Conservation (phyloP, 1,140 invertebrate genomes). For the Mesaphorura yosii region DNA sequence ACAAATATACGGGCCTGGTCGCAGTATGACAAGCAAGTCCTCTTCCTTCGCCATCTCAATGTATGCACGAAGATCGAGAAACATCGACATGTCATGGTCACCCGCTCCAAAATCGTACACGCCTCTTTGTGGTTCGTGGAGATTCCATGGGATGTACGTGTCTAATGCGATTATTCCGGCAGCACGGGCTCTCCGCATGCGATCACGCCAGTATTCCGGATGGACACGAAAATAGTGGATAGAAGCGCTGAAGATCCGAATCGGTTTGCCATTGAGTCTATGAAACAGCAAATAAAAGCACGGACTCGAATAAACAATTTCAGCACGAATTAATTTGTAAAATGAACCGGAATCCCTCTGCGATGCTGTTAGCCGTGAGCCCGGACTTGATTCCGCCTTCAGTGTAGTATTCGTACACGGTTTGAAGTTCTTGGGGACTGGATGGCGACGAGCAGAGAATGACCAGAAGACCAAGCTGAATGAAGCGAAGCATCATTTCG, state of each 20-base stretch:
- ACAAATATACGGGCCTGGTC: slow-evolving; percentile 41
- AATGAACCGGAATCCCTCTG: slow-evolving; percentile 1
- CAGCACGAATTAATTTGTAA: not conserved
- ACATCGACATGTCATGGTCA: slow-evolving; percentile 29
- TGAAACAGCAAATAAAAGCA: not conserved
- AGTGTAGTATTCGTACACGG: slow-evolving; percentile 33
- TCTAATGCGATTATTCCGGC: slow-evolving; percentile 43
- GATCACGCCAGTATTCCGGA: slow-evolving; percentile 41
- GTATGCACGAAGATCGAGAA: slow-evolving; percentile 28
- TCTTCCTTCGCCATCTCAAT: slow-evolving; percentile 32
- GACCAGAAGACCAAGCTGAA: no score
- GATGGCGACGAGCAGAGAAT: no score
- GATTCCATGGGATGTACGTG: slow-evolving; percentile 45
- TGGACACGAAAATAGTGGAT: slow-evolving; percentile 45
- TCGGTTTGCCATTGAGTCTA: slow-evolving; percentile 33
- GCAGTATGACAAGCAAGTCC: slow-evolving; percentile 36
- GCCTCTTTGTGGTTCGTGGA: slow-evolving; percentile 41
- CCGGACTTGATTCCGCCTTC: slow-evolving; percentile 25
- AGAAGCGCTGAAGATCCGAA: slow-evolving; percentile 37
- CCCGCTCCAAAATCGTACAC: slow-evolving; percentile 39
- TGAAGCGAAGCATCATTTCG: no score
- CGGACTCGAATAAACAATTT: not conserved
- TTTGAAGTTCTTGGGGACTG: slow-evolving; percentile 31
- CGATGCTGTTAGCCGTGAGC: not conserved
- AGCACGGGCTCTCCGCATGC: slow-evolving; percentile 42